Base-by-base conservation (phyloP, 2,888 invertebrate genomes). In the Carabus problematicus region DNA sequence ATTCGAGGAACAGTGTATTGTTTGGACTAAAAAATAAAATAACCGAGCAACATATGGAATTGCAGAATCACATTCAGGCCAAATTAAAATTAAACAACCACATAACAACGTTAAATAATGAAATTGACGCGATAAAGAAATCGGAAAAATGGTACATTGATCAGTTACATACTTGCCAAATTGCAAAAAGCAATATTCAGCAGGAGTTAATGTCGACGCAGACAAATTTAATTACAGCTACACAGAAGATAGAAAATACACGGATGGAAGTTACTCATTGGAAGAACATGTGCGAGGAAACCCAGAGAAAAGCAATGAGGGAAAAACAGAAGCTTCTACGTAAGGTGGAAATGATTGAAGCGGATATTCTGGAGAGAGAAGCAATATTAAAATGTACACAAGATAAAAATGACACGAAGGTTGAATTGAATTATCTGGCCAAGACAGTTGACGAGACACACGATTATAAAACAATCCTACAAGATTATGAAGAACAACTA, bases 11-110 rank as follows among this genome's bases (percentile, higher is more conserved):
- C 19, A 68, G 63, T 29, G 47, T 67, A 41, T 40, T 68, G 14
- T 67, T 67, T 18, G 71, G 68, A 11, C 41, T 71, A 4, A 71
- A 71, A 63, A 63, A 63, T 40, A 71, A 71, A 68, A 71, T 71
- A 29, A 66, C 71, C 16, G 71, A 71, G 45, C 71, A 71, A 52
- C 67, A 68, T 71, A 63, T 67, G 59, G 68, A 71, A 61, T 29
- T 71, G 47, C 71, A 71, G 59, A 54, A 56, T 58, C 58, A 49
- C 9, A 45, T 71, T 54, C 71, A 71, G 52, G 71, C 67, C n/a
- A 71, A 68, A 59, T 49, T 64, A 63, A 56, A 63, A 63, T 29
- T 62, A 49, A 67, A 71, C 56, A 68, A 67, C 16, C 52, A 60
- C 8, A 64, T 68, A 12, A 52, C 61, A 11, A 68, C 67, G 9